Evolutionary conservation across 2,113 vertebrate species (phyloP).

Genomic region (Dermatemys mawii): DNA sequence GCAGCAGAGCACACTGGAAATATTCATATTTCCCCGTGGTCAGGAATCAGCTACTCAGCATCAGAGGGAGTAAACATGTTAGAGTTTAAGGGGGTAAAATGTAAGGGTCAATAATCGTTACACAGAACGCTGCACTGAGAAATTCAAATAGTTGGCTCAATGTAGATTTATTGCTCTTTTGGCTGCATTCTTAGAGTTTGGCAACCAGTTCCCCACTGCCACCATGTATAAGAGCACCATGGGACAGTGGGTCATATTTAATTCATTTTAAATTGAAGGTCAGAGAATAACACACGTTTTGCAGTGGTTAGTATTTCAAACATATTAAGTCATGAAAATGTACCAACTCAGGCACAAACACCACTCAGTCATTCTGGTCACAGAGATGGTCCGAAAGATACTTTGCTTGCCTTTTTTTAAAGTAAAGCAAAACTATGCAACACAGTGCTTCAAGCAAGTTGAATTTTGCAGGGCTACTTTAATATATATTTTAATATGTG

Average conservation of each 20-base stretch:
- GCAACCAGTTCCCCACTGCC: rapidly evolving
- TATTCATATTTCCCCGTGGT: neutral
- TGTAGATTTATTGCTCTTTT: neutral
- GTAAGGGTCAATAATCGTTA: neutral
- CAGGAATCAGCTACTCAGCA: neutral
- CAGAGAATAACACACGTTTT: neutral
- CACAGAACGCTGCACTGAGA: neutral
- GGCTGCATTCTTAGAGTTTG: neutral
- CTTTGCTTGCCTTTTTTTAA: neutral
- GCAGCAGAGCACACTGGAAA: neutral
- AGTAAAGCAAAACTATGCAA: neutral
- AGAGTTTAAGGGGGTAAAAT: neutral
- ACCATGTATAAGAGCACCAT: rapidly evolving
- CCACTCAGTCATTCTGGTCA: rapidly evolving
- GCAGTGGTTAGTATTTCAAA: neutral
- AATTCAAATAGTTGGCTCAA: neutral
- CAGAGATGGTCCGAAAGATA: neutral
- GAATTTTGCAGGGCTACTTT: neutral
- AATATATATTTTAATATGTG: neutral
- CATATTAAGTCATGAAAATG: neutral
- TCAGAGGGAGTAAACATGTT: neutral
- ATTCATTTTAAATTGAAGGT: neutral
- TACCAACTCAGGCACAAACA: rapidly evolving
- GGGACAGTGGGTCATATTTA: rapidly evolving
- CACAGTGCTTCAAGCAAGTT: neutral